These are phyloP conservation scores for Scaptomyza caliginosa DNA, from an alignment of 2,888 invertebrate genomes.

Conservation along the genomic window DNA sequence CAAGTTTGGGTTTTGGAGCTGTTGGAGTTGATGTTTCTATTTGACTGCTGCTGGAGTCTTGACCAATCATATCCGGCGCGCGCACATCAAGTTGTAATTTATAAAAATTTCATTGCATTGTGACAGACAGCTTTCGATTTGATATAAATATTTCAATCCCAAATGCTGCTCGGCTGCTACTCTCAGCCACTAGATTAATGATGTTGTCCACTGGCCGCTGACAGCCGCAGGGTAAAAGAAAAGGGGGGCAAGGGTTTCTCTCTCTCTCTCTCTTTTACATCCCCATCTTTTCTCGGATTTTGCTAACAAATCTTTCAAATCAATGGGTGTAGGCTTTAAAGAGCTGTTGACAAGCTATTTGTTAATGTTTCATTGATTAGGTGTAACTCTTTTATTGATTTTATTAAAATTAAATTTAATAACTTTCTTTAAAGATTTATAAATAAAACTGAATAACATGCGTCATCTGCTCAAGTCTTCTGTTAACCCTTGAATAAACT, in stretches of 20 bases:
- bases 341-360: constrained; percentile 55
- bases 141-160: constrained; percentile 78
- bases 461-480: constrained; percentile 14
- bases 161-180: constrained; percentile 37
- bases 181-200: constrained; percentile 73
- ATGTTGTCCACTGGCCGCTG: constrained; percentile 59
- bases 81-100: constrained; percentile 69
- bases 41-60: constrained; percentile 20
- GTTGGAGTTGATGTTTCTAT: constrained; percentile 65
- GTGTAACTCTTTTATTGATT: neutral
- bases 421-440: too few species aligned
- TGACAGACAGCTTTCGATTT: constrained; percentile 80
- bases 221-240: constrained; percentile 52
- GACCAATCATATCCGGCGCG: constrained; percentile 60
- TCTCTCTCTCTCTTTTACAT: neutral
- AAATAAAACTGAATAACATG: neutral
- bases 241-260: constrained; percentile 13
- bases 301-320: constrained; percentile 16
- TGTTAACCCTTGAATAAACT: constrained; percentile 5
- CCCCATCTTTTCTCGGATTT: neutral
- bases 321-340: constrained; percentile 32
- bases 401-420: neutral
- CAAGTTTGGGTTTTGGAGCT: constrained; percentile 14
- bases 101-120: constrained; percentile 76
- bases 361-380: constrained; percentile 1